phyloP scores from a whole-genome alignment of 2,888 invertebrate genomes.

The Andrena marginata region DNA sequence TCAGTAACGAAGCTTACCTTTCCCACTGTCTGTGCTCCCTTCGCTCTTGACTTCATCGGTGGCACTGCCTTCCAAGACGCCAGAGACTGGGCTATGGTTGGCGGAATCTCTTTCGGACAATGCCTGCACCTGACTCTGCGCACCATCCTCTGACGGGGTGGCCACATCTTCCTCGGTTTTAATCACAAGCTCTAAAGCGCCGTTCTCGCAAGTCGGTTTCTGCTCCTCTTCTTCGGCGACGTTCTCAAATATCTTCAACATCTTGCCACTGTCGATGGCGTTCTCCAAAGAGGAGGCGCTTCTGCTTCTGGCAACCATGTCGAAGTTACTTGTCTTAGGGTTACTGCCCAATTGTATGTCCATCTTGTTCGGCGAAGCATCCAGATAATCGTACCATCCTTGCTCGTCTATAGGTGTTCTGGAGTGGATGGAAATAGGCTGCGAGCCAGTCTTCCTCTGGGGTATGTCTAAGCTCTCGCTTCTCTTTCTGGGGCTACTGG shows the following conservation, averaged over 20 bases:
- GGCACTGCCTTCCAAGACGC: slow-evolving; percentile 87
- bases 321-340: slow-evolving; percentile 73
- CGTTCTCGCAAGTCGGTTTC: slow-evolving; percentile 74
- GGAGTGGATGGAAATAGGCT: slow-evolving; percentile 61
- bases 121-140: slow-evolving; percentile 76
- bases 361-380: slow-evolving; percentile 60
- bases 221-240: slow-evolving; percentile 57
- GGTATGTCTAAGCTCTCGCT: slow-evolving; percentile 79
- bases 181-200: slow-evolving; percentile 15
- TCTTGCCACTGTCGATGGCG: slow-evolving; percentile 7
- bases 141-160: slow-evolving; percentile 14
- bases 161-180: slow-evolving; percentile 6
- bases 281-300: slow-evolving; percentile 25
- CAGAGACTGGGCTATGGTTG: slow-evolving; percentile 92
- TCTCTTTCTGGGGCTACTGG: slow-evolving; percentile 75
- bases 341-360: slow-evolving; percentile 77
- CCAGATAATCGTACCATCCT: slow-evolving; percentile 73
- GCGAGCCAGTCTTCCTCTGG: slow-evolving; percentile 67
- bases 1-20: slow-evolving; percentile 86
- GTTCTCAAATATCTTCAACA: slow-evolving; percentile 55
- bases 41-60: slow-evolving; percentile 84
- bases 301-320: slow-evolving; percentile 70
- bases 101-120: slow-evolving; percentile 89
- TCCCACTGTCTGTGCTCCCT: slow-evolving; percentile 94
- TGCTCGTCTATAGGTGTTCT: slow-evolving; percentile 21